Evolutionary conservation across 2,797 vertebrate genomes (phyloP), one percentile per base, ranked within the genome.

Genomic region (Falco columbarius): DNA sequence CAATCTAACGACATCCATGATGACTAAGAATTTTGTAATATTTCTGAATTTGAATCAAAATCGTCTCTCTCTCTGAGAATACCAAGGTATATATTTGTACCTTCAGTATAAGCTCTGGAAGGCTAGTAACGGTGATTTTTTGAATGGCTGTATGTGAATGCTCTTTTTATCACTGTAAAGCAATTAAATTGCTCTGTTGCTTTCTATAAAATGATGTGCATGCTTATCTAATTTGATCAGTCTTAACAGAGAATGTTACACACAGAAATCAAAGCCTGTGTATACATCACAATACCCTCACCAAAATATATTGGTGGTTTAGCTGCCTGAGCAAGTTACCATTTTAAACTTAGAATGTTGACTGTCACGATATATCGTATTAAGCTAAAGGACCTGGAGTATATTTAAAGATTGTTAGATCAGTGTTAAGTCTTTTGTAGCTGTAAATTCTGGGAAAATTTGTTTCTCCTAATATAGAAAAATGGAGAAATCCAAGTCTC

Each of bases 371-470:
- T 83, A 76, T 47, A 42, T 56, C 18, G 19, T 47, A 27, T 24
- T 86, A 75, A 97, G 67, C 88, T 92, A 76, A 87, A 96, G 42
- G 52, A 95, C 52, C 65, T 56, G 66, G 12, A 74, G 56, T 63
- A 18, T 96, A 18, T 96, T 94, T 93, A 72, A 95, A 95, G 92
- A 94, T 93, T 79, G 72, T 81, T 90, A 81, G 86, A 93, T 86
- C 54, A 59, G 54, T 95, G 92, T 80, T 89, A 87, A 93, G 89
- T 67, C 89, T 93, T 97, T 94, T 85, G 63, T 90, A 95, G 95
- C 90, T 96, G 89, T 95, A 97, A 97, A 96, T 97, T 98, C 81
- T 87, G 92, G 83, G 84, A 72, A 95, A 96, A 94, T 93, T 95
- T 96, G 80, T 96, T 97, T 94, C 92, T 97, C 91, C 92, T 95